Evolutionary conservation across 2,888 invertebrate species (phyloP).

Genomic region (Plagodis dolabraria): DNA sequence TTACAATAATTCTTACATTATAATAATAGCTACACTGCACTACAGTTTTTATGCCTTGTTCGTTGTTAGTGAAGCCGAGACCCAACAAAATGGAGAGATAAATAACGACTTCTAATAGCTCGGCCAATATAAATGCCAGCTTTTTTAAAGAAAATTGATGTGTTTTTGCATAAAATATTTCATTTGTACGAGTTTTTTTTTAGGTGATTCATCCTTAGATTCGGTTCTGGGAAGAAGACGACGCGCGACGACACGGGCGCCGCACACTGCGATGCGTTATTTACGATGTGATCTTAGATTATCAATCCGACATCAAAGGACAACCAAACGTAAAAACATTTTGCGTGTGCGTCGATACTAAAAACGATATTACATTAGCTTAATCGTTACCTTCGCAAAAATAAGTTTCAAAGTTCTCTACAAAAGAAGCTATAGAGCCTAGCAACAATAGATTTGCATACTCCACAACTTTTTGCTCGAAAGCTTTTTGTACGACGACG

Average conservation of each 20-base stretch:
- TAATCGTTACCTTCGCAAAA: neutral
- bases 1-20: slow-evolving; percentile 27
- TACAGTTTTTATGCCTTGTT: slow-evolving; percentile 14
- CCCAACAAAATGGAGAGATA: slow-evolving; percentile 11
- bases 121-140: slow-evolving; percentile 4
- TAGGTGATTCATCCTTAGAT: neutral
- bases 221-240: slow-evolving; percentile 6
- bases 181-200: slow-evolving; percentile 11
- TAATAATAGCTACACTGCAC: slow-evolving; percentile 26
- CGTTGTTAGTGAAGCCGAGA: slow-evolving; percentile 7
- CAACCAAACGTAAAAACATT: slow-evolving; percentile 20
- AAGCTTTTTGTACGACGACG: slow-evolving; percentile 44
- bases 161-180: slow-evolving; percentile 20
- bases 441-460: slow-evolving; percentile 53
- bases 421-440: neutral
- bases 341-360: slow-evolving; percentile 22
- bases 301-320: slow-evolving; percentile 26
- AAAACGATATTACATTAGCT: neutral
- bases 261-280: slow-evolving; percentile 26
- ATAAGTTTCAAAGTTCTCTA: slow-evolving; percentile 9
- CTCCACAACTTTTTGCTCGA: slow-evolving; percentile 47
- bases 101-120: slow-evolving; percentile 6
- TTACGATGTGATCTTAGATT: slow-evolving; percentile 44
- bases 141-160: slow-evolving; percentile 12
- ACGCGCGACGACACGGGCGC: neutral